A percentile compares a stretch with the other conserved stretches of the same genome.
phyloP scores from a whole-genome alignment of 2,113 vertebrate genomes.

The Protobothrops mucrosquamatus region DNA sequence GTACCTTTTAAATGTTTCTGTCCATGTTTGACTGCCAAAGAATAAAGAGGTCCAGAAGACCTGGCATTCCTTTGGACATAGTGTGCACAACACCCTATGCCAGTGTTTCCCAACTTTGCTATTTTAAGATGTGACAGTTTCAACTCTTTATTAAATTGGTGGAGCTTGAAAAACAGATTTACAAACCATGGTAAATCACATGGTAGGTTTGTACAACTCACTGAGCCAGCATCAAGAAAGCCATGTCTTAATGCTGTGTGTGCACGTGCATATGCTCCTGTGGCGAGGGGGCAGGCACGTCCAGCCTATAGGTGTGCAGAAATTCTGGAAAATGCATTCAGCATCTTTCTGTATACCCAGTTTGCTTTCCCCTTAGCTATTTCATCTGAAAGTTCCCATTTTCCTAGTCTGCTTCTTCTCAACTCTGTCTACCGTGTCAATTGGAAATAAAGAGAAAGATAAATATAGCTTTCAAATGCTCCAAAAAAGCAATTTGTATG shows the following conservation, averaged over 20 bases:
- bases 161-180: not conserved
- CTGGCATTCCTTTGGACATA: not conserved
- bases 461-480: not conserved
- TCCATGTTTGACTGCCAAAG: not conserved
- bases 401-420: conserved; percentile 24
- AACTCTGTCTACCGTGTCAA: not conserved
- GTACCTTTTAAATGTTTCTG: not conserved
- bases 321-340: not conserved
- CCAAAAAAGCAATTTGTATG: not conserved
- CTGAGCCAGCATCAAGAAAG: not conserved
- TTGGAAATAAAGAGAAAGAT: not conserved
- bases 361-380: not conserved
- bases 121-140: not conserved
- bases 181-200: not conserved
- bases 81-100: not conserved
- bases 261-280: accelerated
- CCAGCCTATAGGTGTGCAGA: not conserved
- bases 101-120: not conserved
- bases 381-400: not conserved
- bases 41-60: not conserved
- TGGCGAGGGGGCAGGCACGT: no score
- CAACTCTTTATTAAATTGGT: not conserved
- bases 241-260: not conserved
- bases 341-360: not conserved
- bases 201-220: not conserved